phyloP scores from a whole-genome alignment of 2,888 invertebrate genomes.

The Pelosia muscerda region DNA sequence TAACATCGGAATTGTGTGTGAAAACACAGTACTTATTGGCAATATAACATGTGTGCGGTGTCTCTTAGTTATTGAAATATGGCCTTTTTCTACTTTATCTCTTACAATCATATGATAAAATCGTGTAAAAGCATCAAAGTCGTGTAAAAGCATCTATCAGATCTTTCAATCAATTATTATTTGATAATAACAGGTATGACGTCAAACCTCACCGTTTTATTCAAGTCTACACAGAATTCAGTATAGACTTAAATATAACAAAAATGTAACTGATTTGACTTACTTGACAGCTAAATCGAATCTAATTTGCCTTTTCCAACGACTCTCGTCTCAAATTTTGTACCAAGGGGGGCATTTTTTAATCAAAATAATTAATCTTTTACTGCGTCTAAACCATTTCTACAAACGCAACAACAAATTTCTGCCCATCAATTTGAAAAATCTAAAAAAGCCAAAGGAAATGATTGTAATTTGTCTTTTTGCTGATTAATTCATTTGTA shows the following conservation, averaged over 20 bases:
- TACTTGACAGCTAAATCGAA: neutral
- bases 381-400: neutral
- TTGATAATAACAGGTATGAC: neutral
- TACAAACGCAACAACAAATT: neutral
- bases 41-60: too few relatives aligned
- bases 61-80: too few relatives aligned
- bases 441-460: slow-evolving; percentile 23
- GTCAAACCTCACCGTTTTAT: neutral
- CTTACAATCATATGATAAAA: too few relatives aligned
- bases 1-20: too few relatives aligned
- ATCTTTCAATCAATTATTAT: neutral
- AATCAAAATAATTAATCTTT: neutral
- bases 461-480: slow-evolving; percentile 34
- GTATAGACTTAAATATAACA: too few relatives aligned
- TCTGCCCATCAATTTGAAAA: slow-evolving; percentile 13
- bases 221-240: neutral
- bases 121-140: too few relatives aligned
- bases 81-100: too few relatives aligned
- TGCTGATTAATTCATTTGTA: slow-evolving; percentile 43
- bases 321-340: neutral
- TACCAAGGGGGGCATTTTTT: neutral
- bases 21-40: too few relatives aligned
- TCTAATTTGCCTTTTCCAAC: neutral
- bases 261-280: neutral
- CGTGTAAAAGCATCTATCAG: neutral